These are phyloP conservation scores for Cyanocitta stelleri DNA, from an alignment of 2,113 vertebrate species.

Conservation along the genomic window DNA sequence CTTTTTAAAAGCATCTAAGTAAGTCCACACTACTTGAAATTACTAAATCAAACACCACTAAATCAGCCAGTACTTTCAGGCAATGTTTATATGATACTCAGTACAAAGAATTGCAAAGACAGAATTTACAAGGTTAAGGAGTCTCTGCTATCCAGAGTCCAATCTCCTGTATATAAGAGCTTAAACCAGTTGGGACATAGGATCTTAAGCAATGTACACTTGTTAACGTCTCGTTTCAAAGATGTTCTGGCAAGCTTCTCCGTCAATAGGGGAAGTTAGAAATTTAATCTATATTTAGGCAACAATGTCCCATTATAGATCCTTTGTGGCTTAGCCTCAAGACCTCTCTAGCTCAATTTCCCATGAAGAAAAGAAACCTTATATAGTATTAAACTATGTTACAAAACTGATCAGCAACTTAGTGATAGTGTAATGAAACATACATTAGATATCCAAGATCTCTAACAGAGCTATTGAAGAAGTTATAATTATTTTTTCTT, in stretches of 20 bases:
- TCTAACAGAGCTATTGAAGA: background rate
- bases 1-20: background rate
- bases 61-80: background rate
- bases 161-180: background rate
- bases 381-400: background rate
- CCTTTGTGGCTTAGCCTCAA: background rate
- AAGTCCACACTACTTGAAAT: background rate
- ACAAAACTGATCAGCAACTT: background rate
- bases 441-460: background rate
- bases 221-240: background rate
- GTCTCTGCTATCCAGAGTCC: background rate
- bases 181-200: background rate
- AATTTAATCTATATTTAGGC: background rate
- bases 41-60: background rate
- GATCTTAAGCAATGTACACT: background rate
- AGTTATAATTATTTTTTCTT: background rate
- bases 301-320: background rate
- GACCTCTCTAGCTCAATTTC: background rate
- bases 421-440: background rate
- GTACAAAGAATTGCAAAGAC: background rate
- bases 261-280: background rate
- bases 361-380: background rate
- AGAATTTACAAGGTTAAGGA: background rate
- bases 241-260: background rate
- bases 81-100: background rate